Percentiles rank a stretch among this genome's conserved stretches.
Evolutionary conservation across 2,888 invertebrate species (phyloP).

Genomic region (Lepidochrysops patricia): DNA sequence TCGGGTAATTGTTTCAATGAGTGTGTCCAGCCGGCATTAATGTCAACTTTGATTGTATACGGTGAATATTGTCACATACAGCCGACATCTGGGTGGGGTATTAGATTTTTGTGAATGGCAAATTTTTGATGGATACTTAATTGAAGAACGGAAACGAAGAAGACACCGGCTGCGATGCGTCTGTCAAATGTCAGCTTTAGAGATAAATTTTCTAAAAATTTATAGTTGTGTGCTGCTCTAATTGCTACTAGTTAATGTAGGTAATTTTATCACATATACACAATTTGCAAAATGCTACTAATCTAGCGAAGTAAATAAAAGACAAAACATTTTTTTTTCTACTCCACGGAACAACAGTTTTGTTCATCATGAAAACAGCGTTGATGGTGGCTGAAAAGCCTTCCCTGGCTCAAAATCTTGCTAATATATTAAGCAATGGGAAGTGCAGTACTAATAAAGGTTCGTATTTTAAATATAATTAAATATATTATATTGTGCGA

Average conservation of each 20-base stretch:
- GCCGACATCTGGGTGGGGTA: no score
- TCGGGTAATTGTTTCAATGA: no score
- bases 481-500: neutral
- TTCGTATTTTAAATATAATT: conserved; percentile 37
- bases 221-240: no score
- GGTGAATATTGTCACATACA: no score
- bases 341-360: neutral
- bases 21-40: no score
- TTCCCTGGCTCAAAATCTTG: conserved; percentile 94
- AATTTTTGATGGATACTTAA: neutral
- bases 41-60: no score
- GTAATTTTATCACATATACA: no score
- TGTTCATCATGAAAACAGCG: conserved; percentile 81
- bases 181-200: neutral
- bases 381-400: conserved; percentile 99
- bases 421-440: conserved; percentile 93
- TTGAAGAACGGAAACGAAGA: neutral
- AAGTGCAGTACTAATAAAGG: conserved; percentile 85
- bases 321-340: neutral
- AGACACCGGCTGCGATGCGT: neutral
- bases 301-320: neutral
- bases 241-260: no score
- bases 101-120: no score
- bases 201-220: neutral
- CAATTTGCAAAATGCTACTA: neutral